phyloP scores from a whole-genome alignment of 2,888 invertebrate species.

The Papilio elwesi region DNA sequence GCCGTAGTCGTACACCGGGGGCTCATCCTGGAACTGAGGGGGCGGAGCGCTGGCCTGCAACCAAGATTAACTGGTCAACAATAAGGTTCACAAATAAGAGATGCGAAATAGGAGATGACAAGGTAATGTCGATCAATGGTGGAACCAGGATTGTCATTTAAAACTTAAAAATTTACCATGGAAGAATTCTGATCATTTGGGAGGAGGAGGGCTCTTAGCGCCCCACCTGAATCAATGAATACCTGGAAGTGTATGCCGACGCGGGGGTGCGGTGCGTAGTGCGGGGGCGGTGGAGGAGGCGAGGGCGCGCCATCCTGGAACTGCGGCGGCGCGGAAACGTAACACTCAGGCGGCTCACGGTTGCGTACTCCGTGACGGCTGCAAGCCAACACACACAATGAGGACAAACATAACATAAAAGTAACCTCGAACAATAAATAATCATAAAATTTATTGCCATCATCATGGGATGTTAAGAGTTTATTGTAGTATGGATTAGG shows the following conservation, averaged over 20 bases:
- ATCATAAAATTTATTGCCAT: too few relatives aligned
- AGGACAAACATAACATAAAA: too few relatives aligned
- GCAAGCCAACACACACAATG: slow-evolving; percentile 18
- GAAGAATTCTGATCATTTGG: too few relatives aligned
- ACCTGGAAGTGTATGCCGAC: slow-evolving; percentile 81
- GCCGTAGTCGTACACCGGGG: slow-evolving; percentile 70
- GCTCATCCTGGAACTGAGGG: slow-evolving; percentile 80
- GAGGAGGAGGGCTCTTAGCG: too few relatives aligned
- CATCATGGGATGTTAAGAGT: too few relatives aligned
- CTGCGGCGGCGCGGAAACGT: slow-evolving; percentile 80
- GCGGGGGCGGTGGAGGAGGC: slow-evolving; percentile 53
- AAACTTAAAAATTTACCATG: too few relatives aligned
- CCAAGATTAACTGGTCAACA: not conserved
- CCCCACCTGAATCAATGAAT: too few relatives aligned
- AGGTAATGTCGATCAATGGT: too few relatives aligned
- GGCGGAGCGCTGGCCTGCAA: slow-evolving; percentile 79
- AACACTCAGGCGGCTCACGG: slow-evolving; percentile 64
- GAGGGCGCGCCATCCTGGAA: slow-evolving; percentile 81
- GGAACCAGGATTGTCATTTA: too few relatives aligned
- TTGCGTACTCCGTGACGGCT: slow-evolving; percentile 67
- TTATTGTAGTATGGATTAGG: too few relatives aligned
- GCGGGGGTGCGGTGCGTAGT: slow-evolving; percentile 52
- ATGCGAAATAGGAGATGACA: too few relatives aligned
- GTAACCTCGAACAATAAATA: too few relatives aligned
- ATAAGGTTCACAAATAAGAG: not conserved